Evolutionary conservation across 1,140 invertebrate species (phyloP).

Genomic region (Platorchestia sp.): DNA sequence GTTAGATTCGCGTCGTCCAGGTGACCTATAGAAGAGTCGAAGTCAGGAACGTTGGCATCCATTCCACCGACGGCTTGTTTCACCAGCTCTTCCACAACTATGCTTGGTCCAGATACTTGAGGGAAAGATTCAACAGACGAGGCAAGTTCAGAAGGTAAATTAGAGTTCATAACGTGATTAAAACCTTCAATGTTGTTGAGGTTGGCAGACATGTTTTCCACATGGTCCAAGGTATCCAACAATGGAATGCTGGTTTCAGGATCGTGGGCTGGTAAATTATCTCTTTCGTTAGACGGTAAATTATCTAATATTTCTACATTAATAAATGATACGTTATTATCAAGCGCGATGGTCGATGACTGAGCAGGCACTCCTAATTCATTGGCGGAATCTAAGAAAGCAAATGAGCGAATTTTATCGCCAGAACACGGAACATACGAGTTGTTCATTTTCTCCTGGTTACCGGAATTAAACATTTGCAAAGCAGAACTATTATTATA

Average conservation of each 20-base stretch:
- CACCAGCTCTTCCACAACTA: slow-evolving; percentile 12
- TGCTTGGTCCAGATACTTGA: not conserved
- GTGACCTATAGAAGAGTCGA: slow-evolving; percentile 14
- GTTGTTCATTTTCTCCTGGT: slow-evolving; percentile 61
- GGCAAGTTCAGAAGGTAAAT: not conserved
- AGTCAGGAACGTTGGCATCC: not conserved
- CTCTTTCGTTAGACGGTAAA: not conserved
- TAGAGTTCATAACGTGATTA: slow-evolving; percentile 5
- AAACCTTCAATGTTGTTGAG: slow-evolving; percentile 13
- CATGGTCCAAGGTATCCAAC: not conserved
- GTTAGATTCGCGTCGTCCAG: not conserved
- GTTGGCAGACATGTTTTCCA: not conserved
- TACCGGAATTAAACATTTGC: slow-evolving; percentile 59
- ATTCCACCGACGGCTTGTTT: not conserved
- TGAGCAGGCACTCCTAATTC: slow-evolving; percentile 33
- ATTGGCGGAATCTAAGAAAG: slow-evolving; percentile 59
- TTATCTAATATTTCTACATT: slow-evolving; percentile 61
- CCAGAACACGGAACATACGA: slow-evolving; percentile 57
- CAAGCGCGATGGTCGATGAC: slow-evolving; percentile 35
- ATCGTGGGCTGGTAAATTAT: not conserved
- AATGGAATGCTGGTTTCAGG: not conserved
- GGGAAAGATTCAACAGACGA: not conserved
- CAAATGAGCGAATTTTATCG: slow-evolving; percentile 60
- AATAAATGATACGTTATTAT: slow-evolving; percentile 61
- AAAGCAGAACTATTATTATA: slow-evolving; percentile 61